Evolutionary conservation across 2,888 invertebrate species (phyloP), one percentile per base, ranked within the genome.

Genomic region (Silvanus unidentatus): DNA sequence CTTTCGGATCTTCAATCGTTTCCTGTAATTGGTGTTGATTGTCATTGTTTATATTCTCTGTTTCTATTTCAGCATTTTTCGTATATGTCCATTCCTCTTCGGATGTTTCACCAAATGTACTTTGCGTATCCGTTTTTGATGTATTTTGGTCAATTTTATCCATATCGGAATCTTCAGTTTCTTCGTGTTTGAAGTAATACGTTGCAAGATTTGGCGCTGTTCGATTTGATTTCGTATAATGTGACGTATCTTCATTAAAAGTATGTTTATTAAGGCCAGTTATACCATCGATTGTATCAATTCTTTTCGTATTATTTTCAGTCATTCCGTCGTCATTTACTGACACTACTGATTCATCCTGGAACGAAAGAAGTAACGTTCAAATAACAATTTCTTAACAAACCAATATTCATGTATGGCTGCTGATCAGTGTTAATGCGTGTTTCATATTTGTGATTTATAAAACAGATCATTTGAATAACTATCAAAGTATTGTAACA

Each of bases 141-240:
- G 14, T 43, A 11, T 34, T 16, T 16, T 57, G 55, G 39, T 62
- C 62, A 11, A 64, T 48, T 66, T 78, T 75, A 62, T 85, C 82
- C 65, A 79, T 77, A 67, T 90, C 90, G 9, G 88, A 87, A 68
- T 91, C 91, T n/a, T n/a, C 10, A 12, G 90, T 91, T 68, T 92
- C 91, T 70, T 82, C 80, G 70, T 91, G 91, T 69, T 80, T 86
- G 71, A 88, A 90, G 73, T 91, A 90, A 71, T 86, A 90, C 49
- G 84, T 88, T 55, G 84, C 91, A 67, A 83, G 80, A 68, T 90
- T 89, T 69, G 86, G 87, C 12, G 88, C 86, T 69, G 83, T 86
- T 55, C 86, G 76, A 69, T 86, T 84, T 8, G 88, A 83, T 58
- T 86, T 65, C 13, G 66, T 70, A 52, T 69, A 71, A 44, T 64